These are phyloP conservation scores for Eristalis intricaria DNA, from an alignment of 2,888 invertebrate genomes.

Conservation along the genomic window DNA sequence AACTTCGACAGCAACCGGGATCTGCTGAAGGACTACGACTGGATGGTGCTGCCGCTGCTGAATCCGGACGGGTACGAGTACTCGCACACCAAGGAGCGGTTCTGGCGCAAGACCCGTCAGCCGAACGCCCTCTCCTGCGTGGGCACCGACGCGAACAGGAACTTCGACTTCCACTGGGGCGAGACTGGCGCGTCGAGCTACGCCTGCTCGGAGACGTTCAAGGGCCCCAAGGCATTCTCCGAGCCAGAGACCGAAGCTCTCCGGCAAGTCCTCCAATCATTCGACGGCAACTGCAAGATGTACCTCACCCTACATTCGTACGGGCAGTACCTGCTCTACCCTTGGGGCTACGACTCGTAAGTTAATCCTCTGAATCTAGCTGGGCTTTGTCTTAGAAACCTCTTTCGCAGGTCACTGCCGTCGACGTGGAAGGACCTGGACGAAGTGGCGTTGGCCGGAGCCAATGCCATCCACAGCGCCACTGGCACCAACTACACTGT, in stretches of 20 bases:
- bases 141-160: conserved; percentile 86
- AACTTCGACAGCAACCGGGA: conserved; percentile 79
- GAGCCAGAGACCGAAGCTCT: conserved; percentile 84
- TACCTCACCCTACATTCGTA: conserved; percentile 76
- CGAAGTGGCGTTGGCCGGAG: conserved; percentile 77
- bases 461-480: conserved; percentile 77
- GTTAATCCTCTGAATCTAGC: conserved; percentile 22
- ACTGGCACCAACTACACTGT: conserved; percentile 77
- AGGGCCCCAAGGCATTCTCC: conserved; percentile 84
- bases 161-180: conserved; percentile 85
- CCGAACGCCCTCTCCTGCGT: conserved; percentile 73
- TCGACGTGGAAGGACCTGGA: conserved; percentile 80
- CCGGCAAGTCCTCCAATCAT: conserved; percentile 77
- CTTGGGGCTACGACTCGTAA: conserved; percentile 77
- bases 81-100: conserved; percentile 80
- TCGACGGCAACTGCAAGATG: conserved; percentile 50
- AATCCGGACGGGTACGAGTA: conserved; percentile 89
- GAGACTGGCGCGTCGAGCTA: conserved; percentile 75
- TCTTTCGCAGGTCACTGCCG: conserved; percentile 77
- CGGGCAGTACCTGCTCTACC: conserved; percentile 76
- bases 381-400: neutral
- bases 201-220: conserved; percentile 83
- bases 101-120: conserved; percentile 84
- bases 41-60: conserved; percentile 85
- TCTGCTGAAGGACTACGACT: conserved; percentile 84